phyloP scores from a whole-genome alignment of 2,797 vertebrate species.

The Babyrousa celebensis region DNA sequence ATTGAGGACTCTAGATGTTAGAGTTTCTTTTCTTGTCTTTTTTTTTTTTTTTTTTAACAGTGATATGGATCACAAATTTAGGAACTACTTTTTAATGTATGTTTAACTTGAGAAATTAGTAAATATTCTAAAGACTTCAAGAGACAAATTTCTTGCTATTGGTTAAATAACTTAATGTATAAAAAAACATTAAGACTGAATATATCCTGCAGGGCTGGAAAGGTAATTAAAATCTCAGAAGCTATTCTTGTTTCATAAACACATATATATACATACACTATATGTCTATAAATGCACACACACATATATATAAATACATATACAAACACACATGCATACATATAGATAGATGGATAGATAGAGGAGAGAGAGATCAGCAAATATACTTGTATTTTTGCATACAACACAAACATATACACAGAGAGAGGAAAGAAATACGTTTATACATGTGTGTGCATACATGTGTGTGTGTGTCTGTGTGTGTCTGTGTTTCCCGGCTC shows the following conservation, averaged over 20 bases:
- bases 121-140: background rate
- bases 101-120: background rate
- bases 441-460: background rate
- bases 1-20: background rate
- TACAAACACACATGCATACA: background rate
- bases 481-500: background rate
- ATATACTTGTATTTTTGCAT: background rate
- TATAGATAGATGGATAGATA: background rate
- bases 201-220: background rate
- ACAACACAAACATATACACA: background rate
- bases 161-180: background rate
- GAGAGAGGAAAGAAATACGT: background rate
- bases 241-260: background rate
- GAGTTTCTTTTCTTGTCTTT: background rate
- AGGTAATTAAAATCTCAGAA: background rate
- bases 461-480: background rate
- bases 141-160: background rate
- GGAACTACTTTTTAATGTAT: background rate
- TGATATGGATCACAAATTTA: background rate
- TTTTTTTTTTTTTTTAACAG: background rate
- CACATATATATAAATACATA: background rate
- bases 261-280: background rate
- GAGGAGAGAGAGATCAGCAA: background rate
- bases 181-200: background rate
- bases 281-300: background rate